A percentile compares a stretch with the other conserved stretches of the same genome.
phyloP scores from a whole-genome alignment of 2,888 invertebrate genomes.

The Drosophila robusta region DNA sequence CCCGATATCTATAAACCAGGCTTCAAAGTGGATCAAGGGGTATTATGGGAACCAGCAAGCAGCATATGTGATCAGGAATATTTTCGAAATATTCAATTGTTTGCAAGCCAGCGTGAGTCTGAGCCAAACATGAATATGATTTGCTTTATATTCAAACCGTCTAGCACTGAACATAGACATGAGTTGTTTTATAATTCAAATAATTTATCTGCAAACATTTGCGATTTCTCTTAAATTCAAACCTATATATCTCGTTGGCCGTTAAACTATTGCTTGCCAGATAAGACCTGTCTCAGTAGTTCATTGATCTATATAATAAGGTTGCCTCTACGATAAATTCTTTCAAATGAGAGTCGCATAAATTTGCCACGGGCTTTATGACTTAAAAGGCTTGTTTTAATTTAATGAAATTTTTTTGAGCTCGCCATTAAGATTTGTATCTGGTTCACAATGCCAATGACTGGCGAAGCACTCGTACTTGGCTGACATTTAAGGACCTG shows the following conservation, averaged over 20 bases:
- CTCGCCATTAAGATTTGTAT: conserved; percentile 51
- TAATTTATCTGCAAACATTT: too few species aligned
- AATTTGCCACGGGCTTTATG: conserved; percentile 35
- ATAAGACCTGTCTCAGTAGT: conserved; percentile 16
- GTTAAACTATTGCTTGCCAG: neutral
- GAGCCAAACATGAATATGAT: too few species aligned
- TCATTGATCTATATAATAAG: conserved; percentile 33
- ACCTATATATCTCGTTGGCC: neutral
- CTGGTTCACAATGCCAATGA: conserved; percentile 37
- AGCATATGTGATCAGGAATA: too few species aligned
- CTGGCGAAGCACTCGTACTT: conserved; percentile 31
- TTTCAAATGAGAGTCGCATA: conserved; percentile 7
- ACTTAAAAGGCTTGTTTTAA: conserved; percentile 29
- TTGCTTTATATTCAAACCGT: too few species aligned
- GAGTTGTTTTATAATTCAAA: too few species aligned
- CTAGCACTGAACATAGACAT: too few species aligned
- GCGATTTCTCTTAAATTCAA: too few species aligned
- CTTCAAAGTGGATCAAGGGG: too few species aligned
- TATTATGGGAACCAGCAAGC: too few species aligned
- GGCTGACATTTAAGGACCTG: conserved; percentile 50
- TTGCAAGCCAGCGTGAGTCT: too few species aligned
- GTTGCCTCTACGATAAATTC: conserved; percentile 9
- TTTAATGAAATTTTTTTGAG: conserved; percentile 14
- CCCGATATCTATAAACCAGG: too few species aligned
- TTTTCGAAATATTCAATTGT: too few species aligned